Evolutionary conservation across 2,888 invertebrate species (phyloP).

Genomic region (Conistra vaccinii): DNA sequence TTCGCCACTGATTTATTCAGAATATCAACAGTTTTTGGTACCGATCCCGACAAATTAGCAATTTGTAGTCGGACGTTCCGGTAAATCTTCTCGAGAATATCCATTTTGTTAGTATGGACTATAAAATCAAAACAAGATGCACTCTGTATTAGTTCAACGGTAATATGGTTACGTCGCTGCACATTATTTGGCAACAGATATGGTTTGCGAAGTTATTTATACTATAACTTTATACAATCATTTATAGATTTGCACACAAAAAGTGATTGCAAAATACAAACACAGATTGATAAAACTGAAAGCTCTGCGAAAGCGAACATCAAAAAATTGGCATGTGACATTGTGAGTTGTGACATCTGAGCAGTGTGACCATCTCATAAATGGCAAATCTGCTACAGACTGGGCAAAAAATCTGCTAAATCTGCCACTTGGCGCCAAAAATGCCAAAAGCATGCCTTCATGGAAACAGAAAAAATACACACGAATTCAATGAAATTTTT

Average conservation of each 20-base stretch:
- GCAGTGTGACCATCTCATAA: no score
- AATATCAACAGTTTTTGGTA: constrained; percentile 82
- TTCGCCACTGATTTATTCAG: constrained; percentile 83
- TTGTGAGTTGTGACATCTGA: constrained; percentile 28
- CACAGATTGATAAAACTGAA: no score
- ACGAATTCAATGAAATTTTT: no score
- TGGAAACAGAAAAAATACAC: no score
- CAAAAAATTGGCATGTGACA: constrained; percentile 41
- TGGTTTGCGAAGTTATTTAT: constrained; percentile 76
- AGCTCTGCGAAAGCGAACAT: constrained; percentile 31
- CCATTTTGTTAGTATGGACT: constrained; percentile 75
- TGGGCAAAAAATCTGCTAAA: no score
- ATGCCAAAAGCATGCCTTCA: no score
- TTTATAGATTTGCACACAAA: constrained; percentile 57
- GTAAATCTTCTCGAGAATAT: constrained; percentile 84
- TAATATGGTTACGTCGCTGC: constrained; percentile 80
- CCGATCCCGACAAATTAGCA: constrained; percentile 75
- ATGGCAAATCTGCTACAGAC: no score
- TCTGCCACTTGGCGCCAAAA: no score
- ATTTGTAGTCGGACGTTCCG: constrained; percentile 78
- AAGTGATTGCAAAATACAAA: constrained; percentile 63
- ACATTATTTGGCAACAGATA: constrained; percentile 88
- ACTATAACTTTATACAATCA: constrained; percentile 72
- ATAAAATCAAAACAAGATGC: constrained; percentile 59
- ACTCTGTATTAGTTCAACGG: constrained; percentile 72